Base-by-base conservation (phyloP, 2,888 invertebrate genomes). In the Tanytarsus gracilentus region DNA sequence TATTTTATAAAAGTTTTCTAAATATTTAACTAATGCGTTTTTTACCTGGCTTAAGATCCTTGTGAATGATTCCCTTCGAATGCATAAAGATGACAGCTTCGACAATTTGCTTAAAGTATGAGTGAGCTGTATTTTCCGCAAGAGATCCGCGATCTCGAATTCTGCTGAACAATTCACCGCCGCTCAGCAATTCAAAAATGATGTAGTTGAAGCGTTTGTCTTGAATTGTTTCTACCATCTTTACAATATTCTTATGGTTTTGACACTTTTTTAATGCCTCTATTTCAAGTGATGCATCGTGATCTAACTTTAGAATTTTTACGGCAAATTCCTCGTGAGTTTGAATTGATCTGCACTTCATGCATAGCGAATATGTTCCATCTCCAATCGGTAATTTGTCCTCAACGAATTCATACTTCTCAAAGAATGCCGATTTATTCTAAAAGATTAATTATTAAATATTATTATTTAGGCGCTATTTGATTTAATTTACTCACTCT, bases 21-120 rank as follows among this genome's bases (percentile, higher is more conserved):
- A n/a, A n/a, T n/a, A n/a, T 9, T 30, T 30, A 50, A 72, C 70
- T 40, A 72, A 49, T n/a, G 74, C 67, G 64, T 74, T 89, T 81
- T 95, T 97, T n/a, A n/a, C n/a, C n/a, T 0, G 96, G 96, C 73
- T 97, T 98, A 14, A 98, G 78, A 73, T 97, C 97, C 27, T 96
- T 76, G 71, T 98, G 97, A 59, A 93, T 94, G 48, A 94, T 85
- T 14, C 87, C 83, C 60, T 84, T 77, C 21, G 79, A 76, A 75
- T 96, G 96, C 82, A 97, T 86, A 71, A 86, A 91, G 27, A 81
- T 76, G 18, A 96, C 85, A 52, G 93, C 95, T 14, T 84, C 79
- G 1, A 90, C 87, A 44, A 97, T 77, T 71, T 93, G 88, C 29
- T 80, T 75, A 76, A 95, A 83, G 61, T 97, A 83, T 7, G 78